Evolutionary conservation across 1,140 invertebrate species (phyloP).

Genomic region (Calliopsis andreniformis): DNA sequence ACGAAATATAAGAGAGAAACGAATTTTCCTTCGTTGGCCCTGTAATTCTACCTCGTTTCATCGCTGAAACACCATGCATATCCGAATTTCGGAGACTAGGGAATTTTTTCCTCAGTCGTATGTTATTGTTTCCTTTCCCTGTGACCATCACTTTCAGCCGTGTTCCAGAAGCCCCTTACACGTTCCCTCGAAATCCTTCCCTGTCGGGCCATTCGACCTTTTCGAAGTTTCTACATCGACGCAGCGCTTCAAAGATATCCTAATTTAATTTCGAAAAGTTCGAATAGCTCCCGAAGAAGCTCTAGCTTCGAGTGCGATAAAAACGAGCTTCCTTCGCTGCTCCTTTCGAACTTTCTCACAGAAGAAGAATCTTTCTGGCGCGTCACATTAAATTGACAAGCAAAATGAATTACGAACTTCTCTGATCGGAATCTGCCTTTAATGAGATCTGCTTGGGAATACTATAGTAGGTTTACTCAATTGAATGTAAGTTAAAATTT

Average conservation of each 20-base stretch:
- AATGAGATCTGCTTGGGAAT: too few species aligned
- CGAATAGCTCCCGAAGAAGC: background rate
- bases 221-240: constrained; percentile 8
- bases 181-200: background rate
- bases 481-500: too few species aligned
- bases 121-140: constrained; percentile 7
- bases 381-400: constrained; percentile 20
- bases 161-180: constrained; percentile 1
- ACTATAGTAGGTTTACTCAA: too few species aligned
- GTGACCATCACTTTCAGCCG: constrained; percentile 2
- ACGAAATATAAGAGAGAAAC: background rate
- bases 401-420: constrained; percentile 11
- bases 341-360: constrained; percentile 5
- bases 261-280: constrained; percentile 39
- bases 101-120: background rate
- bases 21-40: background rate
- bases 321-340: background rate
- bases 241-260: constrained; percentile 30
- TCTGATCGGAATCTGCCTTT: too few species aligned
- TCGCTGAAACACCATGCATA: background rate
- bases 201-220: background rate
- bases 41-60: constrained; percentile 6
- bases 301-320: background rate
- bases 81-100: background rate
- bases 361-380: background rate